Percentiles rank a stretch among this genome's conserved stretches.
Evolutionary conservation across 2,888 invertebrate genomes (phyloP).

Genomic region (Dinocampus coccinellae): DNA sequence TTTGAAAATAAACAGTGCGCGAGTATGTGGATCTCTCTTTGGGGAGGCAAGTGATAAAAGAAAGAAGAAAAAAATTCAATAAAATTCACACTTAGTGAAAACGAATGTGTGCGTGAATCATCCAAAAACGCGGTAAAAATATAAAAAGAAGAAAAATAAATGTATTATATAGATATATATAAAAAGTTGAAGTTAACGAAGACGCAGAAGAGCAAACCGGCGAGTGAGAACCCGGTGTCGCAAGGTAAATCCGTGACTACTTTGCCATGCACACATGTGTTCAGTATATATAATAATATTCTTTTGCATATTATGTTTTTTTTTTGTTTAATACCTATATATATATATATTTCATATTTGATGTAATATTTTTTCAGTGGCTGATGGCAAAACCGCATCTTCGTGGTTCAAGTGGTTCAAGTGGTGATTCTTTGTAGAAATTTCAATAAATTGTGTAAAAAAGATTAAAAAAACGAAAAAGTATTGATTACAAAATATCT

Average conservation of each 20-base stretch:
- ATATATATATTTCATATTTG: no score
- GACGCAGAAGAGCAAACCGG: constrained; percentile 37
- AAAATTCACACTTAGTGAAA: background rate
- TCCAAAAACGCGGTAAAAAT: background rate
- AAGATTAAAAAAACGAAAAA: background rate
- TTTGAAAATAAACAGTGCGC: constrained; percentile 49
- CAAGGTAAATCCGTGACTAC: constrained; percentile 46
- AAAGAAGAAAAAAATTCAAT: background rate
- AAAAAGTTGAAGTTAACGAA: constrained; percentile 17
- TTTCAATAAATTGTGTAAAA: background rate
- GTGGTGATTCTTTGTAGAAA: background rate
- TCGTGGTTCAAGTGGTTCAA: background rate
- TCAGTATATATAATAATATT: constrained; percentile 17
- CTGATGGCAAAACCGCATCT: constrained; percentile 5
- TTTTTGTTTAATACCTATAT: background rate
- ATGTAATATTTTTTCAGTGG: constrained; percentile 18
- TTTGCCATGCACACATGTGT: constrained; percentile 39
- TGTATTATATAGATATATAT: constrained; percentile 8
- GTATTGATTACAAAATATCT: background rate
- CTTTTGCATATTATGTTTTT: background rate
- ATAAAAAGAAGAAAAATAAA: constrained; percentile 10
- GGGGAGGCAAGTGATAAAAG: background rate
- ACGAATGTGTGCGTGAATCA: background rate
- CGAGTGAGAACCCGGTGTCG: constrained; percentile 48
- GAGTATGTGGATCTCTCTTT: constrained; percentile 21